phyloP scores from a whole-genome alignment of 2,113 vertebrate genomes.

The Helogale parvula region DNA sequence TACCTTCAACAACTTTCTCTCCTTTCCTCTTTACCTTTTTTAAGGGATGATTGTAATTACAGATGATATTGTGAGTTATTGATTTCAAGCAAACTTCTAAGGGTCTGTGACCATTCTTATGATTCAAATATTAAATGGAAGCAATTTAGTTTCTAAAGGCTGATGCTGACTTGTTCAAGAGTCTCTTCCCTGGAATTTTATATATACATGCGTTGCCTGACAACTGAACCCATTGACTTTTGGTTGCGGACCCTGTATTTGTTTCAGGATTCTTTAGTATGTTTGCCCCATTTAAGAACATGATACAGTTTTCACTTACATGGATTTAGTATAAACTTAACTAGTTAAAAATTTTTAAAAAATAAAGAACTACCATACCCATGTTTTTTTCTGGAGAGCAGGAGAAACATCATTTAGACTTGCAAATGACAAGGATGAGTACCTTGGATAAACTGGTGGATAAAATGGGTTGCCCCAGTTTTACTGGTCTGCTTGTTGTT shows the following conservation, averaged over 20 bases:
- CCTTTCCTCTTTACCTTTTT: not conserved
- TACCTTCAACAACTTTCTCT: not conserved
- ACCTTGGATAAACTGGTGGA: not conserved
- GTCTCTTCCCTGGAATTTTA: not conserved
- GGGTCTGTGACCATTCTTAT: not conserved
- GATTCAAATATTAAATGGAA: conserved; percentile 6
- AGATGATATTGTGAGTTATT: conserved; percentile 24
- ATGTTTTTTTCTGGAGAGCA: not conserved
- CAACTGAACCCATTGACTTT: not conserved
- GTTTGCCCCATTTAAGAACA: not conserved
- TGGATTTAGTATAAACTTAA: not conserved
- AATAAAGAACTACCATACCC: not conserved
- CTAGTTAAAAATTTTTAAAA: not conserved
- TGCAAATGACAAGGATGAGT: not conserved
- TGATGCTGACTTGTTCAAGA: not conserved
- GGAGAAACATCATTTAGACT: not conserved
- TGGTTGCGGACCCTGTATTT: not conserved
- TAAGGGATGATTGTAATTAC: not conserved
- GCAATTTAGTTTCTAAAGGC: conserved; percentile 15
- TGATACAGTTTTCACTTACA: not conserved
- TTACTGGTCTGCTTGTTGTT: not conserved
- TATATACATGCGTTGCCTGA: not conserved
- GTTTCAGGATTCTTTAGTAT: not conserved
- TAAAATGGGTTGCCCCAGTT: not conserved
- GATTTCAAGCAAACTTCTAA: conserved; percentile 14